Conservation (phyloP, 2,113 vertebrate genomes). For the Misgurnus anguillicaudatus region DNA sequence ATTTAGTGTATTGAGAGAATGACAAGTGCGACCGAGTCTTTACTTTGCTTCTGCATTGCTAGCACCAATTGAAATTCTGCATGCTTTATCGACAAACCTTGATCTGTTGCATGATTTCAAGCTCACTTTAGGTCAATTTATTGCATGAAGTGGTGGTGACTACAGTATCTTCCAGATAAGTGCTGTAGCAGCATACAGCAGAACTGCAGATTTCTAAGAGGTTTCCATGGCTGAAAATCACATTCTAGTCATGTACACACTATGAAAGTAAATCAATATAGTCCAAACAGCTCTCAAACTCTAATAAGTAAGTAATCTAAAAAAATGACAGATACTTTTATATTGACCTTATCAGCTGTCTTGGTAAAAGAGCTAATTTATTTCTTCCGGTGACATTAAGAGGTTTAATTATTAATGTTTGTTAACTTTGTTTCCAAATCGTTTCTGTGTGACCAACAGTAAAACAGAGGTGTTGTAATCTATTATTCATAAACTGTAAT, state of each 20-base stretch:
- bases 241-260: constrained; percentile 64
- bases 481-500: not conserved
- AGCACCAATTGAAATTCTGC: constrained; percentile 38
- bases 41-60: constrained; percentile 20
- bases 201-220: constrained; percentile 42
- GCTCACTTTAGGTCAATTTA: constrained; percentile 40
- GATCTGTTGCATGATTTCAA: constrained; percentile 25
- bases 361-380: constrained; percentile 29
- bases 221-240: constrained; percentile 46
- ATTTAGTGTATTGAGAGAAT: constrained; percentile 12
- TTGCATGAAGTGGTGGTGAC: constrained; percentile 30
- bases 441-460: not conserved
- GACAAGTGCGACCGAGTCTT: not conserved
- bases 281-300: constrained; percentile 52
- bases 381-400: not conserved
- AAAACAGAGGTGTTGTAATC: not conserved
- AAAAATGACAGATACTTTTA: constrained; percentile 60
- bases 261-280: constrained; percentile 72
- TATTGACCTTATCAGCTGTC: constrained; percentile 59
- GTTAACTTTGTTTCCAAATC: constrained; percentile 21
- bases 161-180: constrained; percentile 61
- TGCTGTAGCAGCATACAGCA: constrained; percentile 32
- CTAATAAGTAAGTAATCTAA: constrained; percentile 59
- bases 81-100: constrained; percentile 40
- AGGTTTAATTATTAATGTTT: not conserved